Conservation (phyloP, 2,888 invertebrate genomes). For the Saturnia japonica region DNA sequence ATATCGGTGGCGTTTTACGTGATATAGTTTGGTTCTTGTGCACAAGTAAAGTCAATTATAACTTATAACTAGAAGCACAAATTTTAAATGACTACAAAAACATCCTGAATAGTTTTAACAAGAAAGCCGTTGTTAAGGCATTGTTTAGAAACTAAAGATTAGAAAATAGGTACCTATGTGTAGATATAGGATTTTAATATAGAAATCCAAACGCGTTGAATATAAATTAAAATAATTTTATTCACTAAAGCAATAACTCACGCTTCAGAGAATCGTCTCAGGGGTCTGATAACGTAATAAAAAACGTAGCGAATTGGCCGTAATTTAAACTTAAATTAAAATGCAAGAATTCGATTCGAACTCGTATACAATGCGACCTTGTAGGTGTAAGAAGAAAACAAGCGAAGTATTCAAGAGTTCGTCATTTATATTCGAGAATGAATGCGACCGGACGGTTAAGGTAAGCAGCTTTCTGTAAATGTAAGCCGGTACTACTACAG, state of each 20-base stretch:
- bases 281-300: constrained; percentile 6
- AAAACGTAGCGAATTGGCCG: constrained; percentile 13
- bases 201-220: not conserved
- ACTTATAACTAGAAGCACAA: too few relatives aligned
- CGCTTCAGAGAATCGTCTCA: constrained; percentile 3
- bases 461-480: constrained; percentile 64
- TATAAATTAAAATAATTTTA: not conserved
- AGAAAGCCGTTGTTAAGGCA: too few relatives aligned
- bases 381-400: constrained; percentile 50
- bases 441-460: constrained; percentile 56
- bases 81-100: too few relatives aligned
- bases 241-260: not conserved
- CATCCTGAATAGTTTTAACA: too few relatives aligned
- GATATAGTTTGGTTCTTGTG: too few relatives aligned
- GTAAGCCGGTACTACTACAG: constrained; percentile 36
- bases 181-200: not conserved
- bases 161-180: too few relatives aligned
- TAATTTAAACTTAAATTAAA: constrained; percentile 20
- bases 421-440: constrained; percentile 50
- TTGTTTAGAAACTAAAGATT: too few relatives aligned
- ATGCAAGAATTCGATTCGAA: constrained; percentile 36
- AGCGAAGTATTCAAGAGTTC: constrained; percentile 44
- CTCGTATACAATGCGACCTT: constrained; percentile 60
- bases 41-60: too few relatives aligned
- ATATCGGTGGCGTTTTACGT: too few relatives aligned